Base-by-base conservation (phyloP, 2,888 invertebrate genomes). In the Brachycybe producta region DNA sequence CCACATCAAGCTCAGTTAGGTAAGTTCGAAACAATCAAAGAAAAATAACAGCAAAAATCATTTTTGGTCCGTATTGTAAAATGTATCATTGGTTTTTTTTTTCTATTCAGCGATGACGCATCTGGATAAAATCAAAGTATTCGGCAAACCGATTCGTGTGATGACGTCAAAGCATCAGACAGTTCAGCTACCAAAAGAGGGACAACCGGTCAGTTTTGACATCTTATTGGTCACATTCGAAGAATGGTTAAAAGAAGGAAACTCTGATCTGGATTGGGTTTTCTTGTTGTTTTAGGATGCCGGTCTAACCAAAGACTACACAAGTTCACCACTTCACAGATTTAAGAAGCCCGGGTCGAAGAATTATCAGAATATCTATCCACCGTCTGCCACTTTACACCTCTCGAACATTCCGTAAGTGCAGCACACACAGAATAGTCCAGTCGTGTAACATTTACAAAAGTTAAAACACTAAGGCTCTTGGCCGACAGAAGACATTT, bases 321-420 rank as follows among this genome's bases (percentile, higher is more conserved):
- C 88, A 57, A 91, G 88, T 72, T 95, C 95, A 68, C 67, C 73
- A 5, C 78, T 98, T 63, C 98, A 98, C 69, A 80, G 98, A 55
- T 99, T 98, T 78, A 98, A 98, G 76, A 97, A 98, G 72, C 97
- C 97, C n/a, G 97, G 97, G 65, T 94, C 94, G 65, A 98, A 98
- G 76, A 98, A 98, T 73, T 98, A 97, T 71, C 91, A 95, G 76
- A 99, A 99, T 70, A 98, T 99, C 67, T 99, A 95, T 75, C 94
- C 98, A 64, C 98, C 98, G 62, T 94, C 94, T 66, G 83, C 91
- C 60, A 98, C 97, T 60, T 77, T 98, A 67, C 98, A 99, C 77
- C 80, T 98, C 70, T 97, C 97, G 66, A 98, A 98, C 83, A 98
- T 98, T 80, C 97, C 98, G 83, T 87, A 74, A 80, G 62, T 66